phyloP scores from a whole-genome alignment of 1,140 invertebrate species.

The Choristoneura fumiferana region DNA sequence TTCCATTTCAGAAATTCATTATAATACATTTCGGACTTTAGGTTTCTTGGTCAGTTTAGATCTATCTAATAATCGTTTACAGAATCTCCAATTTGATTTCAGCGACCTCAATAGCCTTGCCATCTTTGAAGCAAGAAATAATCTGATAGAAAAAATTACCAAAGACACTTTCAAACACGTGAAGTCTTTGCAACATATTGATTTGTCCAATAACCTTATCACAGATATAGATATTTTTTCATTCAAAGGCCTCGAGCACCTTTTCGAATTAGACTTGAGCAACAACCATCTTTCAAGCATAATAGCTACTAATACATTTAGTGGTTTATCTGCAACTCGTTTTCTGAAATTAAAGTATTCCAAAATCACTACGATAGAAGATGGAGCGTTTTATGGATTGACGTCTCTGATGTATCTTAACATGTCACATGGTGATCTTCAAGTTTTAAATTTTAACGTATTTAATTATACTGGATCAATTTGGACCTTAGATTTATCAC shows the following conservation, averaged over 20 bases:
- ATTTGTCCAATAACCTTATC: neutral
- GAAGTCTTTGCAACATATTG: neutral
- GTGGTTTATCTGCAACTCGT: neutral
- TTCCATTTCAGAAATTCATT: neutral
- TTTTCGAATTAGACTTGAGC: neutral
- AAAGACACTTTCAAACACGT: neutral
- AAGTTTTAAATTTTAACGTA: neutral
- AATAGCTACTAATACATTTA: neutral
- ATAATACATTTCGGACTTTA: neutral
- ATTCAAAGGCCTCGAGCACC: neutral
- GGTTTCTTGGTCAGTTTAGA: neutral
- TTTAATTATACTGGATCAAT: neutral
- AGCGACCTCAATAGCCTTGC: neutral
- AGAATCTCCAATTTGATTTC: neutral
- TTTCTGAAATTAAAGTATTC: neutral
- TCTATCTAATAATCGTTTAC: neutral
- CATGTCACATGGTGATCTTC: neutral
- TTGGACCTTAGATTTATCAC: conserved; percentile 1
- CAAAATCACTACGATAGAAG: neutral
- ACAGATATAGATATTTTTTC: neutral
- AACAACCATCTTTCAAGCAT: neutral
- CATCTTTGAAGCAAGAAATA: neutral
- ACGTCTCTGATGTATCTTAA: neutral
- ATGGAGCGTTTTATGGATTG: neutral
- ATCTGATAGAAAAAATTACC: neutral